Conservation (phyloP, 1,140 invertebrate genomes). For the Hyphantria cunea region DNA sequence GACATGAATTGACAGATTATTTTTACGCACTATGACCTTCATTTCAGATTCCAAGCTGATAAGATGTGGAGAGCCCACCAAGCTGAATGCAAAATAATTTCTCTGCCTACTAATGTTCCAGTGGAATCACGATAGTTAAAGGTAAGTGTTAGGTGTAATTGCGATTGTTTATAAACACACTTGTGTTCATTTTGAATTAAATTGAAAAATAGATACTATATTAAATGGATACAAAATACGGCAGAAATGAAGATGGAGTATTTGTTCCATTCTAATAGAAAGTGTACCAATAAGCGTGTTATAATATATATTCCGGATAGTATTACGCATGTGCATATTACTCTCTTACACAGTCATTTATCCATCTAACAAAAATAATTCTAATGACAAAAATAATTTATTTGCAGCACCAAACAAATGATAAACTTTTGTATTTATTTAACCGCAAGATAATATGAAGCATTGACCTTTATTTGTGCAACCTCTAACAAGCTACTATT, state of each 20-base stretch:
- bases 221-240: no score
- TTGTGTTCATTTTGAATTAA: no score
- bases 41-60: neutral
- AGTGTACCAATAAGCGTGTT: no score
- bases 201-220: no score
- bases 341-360: neutral
- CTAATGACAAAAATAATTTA: slow-evolving; percentile 11
- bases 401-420: slow-evolving; percentile 2
- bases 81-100: no score
- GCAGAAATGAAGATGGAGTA: no score
- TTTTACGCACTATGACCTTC: neutral
- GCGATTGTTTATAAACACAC: no score
- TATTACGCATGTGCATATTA: neutral
- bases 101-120: neutral
- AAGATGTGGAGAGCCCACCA: no score
- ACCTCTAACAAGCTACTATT: slow-evolving; percentile 29
- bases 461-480: slow-evolving; percentile 29
- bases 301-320: neutral
- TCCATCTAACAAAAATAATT: slow-evolving; percentile 2
- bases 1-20: slow-evolving; percentile 16
- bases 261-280: no score
- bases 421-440: slow-evolving; percentile 22
- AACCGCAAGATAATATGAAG: slow-evolving; percentile 23
- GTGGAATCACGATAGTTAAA: neutral
- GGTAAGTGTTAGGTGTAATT: no score